These are phyloP conservation scores for Uloborus diversus DNA, from an alignment of 1,140 invertebrate genomes.

Conservation along the genomic window DNA sequence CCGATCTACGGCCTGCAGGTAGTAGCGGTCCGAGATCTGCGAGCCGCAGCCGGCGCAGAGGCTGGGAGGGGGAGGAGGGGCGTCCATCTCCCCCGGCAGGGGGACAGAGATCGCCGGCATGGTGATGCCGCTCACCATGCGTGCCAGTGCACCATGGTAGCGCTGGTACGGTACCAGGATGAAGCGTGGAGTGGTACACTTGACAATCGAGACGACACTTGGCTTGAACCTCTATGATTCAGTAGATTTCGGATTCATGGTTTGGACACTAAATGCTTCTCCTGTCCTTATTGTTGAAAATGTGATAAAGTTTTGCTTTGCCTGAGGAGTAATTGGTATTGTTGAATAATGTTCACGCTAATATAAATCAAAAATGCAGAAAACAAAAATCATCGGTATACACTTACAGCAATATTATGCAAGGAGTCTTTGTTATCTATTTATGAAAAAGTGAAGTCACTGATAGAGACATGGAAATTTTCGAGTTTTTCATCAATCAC, in stretches of 20 bases:
- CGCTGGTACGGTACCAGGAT: conserved; percentile 25
- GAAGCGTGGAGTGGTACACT: neutral
- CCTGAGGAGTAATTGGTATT: too few relatives aligned
- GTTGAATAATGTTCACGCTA: too few relatives aligned
- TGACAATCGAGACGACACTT: neutral
- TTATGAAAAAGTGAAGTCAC: too few relatives aligned
- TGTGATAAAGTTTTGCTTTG: too few relatives aligned
- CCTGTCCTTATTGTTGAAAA: too few relatives aligned
- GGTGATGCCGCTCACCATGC: conserved; percentile 3
- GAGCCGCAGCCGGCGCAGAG: conserved; percentile 83
- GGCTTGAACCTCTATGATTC: neutral
- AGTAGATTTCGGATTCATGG: neutral
- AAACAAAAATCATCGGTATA: too few relatives aligned
- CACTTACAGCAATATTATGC: too few relatives aligned
- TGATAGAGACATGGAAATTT: too few relatives aligned
- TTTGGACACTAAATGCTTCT: too few relatives aligned
- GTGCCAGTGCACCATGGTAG: neutral
- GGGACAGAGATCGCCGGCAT: conserved; percentile 38
- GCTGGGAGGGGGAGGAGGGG: conserved; percentile 4
- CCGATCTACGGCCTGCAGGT: conserved; percentile 86
- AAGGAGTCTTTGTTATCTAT: too few relatives aligned
- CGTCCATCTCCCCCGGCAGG: neutral
- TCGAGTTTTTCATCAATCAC: too few relatives aligned
- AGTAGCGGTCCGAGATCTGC: conserved; percentile 86
- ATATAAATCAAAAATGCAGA: too few relatives aligned